These are phyloP conservation scores for Slavum lentiscoides DNA, from an alignment of 2,888 invertebrate species.

Conservation along the genomic window DNA sequence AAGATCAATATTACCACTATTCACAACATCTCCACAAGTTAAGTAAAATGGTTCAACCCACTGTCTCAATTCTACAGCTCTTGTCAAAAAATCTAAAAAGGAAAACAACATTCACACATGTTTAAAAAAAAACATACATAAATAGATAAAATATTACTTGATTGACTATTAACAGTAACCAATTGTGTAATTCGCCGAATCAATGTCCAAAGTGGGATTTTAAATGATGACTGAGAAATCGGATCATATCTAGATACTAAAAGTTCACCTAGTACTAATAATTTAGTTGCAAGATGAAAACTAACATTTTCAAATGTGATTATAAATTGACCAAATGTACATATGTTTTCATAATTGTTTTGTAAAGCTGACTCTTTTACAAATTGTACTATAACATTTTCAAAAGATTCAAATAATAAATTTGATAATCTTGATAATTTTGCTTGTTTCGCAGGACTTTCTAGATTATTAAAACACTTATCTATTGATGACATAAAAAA, in stretches of 20 bases:
- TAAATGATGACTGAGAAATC: slow-evolving; percentile 32
- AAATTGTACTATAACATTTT: slow-evolving; percentile 37
- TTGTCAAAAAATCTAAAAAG: slow-evolving; percentile 39
- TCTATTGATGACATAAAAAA: slow-evolving; percentile 12
- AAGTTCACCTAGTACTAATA: slow-evolving; percentile 38
- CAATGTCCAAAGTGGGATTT: slow-evolving; percentile 38
- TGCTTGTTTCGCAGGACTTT: slow-evolving; percentile 25
- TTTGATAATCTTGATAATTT: slow-evolving; percentile 40
- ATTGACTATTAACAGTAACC: slow-evolving; percentile 35
- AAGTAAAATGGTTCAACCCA: slow-evolving; percentile 49
- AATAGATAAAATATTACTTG: slow-evolving; percentile 24
- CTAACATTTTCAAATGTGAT: slow-evolving; percentile 18
- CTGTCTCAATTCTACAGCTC: slow-evolving; percentile 47
- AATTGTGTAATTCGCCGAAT: slow-evolving; percentile 37
- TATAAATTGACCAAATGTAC: slow-evolving; percentile 44
- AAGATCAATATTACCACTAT: slow-evolving; percentile 33
- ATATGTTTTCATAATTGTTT: slow-evolving; percentile 33
- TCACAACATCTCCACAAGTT: slow-evolving; percentile 38
- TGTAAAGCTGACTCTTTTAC: slow-evolving; percentile 33
- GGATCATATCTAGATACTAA: slow-evolving; percentile 45
- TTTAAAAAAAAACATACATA: background rate
- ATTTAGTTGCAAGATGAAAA: slow-evolving; percentile 25
- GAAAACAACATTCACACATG: background rate
- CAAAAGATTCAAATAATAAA: slow-evolving; percentile 43
- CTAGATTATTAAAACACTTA: background rate